Conservation (phyloP, 2,888 invertebrate genomes). For the Nymphalis c-album region DNA sequence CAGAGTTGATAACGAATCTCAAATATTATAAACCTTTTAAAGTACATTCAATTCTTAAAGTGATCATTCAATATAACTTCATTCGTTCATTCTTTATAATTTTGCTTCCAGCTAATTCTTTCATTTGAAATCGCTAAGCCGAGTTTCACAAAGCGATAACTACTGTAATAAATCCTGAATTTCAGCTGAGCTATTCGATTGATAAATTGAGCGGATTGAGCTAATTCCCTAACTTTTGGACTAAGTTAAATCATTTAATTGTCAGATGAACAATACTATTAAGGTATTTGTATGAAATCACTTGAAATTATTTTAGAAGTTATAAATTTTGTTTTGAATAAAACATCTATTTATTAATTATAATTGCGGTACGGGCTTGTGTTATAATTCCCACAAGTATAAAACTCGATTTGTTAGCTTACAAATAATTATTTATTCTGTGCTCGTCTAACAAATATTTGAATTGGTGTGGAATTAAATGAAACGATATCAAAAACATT, state of each 20-base stretch:
- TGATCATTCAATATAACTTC: constrained; percentile 6
- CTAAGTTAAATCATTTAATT: constrained; percentile 11
- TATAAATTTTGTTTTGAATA: neutral
- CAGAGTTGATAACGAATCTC: too few species aligned
- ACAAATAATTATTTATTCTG: neutral
- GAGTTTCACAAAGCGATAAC: constrained; percentile 14
- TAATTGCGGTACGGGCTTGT: neutral
- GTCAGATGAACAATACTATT: constrained; percentile 5
- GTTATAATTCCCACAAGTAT: neutral
- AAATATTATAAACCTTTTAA: too few species aligned
- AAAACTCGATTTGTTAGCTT: neutral
- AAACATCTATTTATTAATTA: neutral
- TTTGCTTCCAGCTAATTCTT: constrained; percentile 9
- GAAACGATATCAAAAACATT: too few species aligned
- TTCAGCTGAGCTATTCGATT: constrained; percentile 14
- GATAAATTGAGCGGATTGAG: constrained; percentile 15
- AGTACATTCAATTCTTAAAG: neutral
- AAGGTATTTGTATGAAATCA: neutral
- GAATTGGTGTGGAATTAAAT: too few species aligned
- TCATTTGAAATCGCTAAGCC: constrained; percentile 11
- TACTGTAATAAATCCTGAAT: constrained; percentile 13
- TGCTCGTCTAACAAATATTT: too few species aligned
- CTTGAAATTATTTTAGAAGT: neutral
- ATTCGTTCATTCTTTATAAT: constrained; percentile 7
- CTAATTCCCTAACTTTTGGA: constrained; percentile 11